Conservation (phyloP, 2,797 vertebrate species). For the Limosa lapponica region DNA sequence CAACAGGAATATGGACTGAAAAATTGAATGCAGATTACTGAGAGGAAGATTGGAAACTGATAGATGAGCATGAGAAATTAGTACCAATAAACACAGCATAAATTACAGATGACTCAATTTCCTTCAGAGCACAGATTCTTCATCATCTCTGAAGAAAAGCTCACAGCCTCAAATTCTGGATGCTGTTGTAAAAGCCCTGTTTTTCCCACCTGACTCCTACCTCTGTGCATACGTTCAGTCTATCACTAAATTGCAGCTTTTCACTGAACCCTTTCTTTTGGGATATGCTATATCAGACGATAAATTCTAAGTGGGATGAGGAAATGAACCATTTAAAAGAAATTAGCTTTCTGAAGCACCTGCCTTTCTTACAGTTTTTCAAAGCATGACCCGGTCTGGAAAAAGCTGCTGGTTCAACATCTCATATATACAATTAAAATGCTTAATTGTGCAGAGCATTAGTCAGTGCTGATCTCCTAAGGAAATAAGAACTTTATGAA, state of each 20-base stretch:
- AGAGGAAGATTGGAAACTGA: background rate
- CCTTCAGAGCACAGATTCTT: background rate
- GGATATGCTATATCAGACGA: background rate
- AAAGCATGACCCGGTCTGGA: background rate
- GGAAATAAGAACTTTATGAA: constrained; percentile 36
- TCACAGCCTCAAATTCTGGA: background rate
- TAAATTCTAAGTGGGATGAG: background rate
- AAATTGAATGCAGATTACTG: background rate
- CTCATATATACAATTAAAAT: constrained; percentile 2
- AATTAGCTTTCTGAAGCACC: background rate
- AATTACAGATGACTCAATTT: background rate
- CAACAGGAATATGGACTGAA: constrained; percentile 6
- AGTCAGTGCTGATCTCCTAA: constrained; percentile 2
- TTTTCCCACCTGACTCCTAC: background rate
- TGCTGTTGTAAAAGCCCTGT: background rate
- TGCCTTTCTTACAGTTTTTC: background rate
- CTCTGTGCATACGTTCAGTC: background rate
- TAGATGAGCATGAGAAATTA: constrained; percentile 18
- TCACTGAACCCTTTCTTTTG: background rate
- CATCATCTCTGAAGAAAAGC: background rate
- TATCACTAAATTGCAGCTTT: background rate
- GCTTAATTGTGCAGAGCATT: constrained; percentile 10
- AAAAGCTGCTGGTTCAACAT: background rate
- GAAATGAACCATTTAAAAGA: background rate
- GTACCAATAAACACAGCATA: background rate